Conservation (phyloP, 2,888 invertebrate genomes). For the Hemithea aestivaria region DNA sequence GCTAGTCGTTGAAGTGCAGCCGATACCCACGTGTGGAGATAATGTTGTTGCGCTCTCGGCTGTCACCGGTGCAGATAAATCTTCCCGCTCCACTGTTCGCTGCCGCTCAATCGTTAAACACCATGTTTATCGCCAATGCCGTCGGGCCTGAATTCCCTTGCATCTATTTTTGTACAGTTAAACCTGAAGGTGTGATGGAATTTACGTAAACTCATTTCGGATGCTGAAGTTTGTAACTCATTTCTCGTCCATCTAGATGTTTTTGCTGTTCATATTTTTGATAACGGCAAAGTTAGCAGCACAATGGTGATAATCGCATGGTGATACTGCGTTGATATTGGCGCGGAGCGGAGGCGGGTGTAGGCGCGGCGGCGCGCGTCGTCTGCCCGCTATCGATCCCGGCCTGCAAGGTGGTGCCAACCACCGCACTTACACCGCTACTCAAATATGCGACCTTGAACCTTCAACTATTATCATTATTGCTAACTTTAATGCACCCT, state of each 20-base stretch:
- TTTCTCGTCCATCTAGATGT: too few species aligned
- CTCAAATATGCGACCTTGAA: constrained; percentile 66
- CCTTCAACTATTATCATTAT: constrained; percentile 53
- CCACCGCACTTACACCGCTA: constrained; percentile 52
- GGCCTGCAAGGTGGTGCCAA: constrained; percentile 59
- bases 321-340: constrained; percentile 43
- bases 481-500: constrained; percentile 45
- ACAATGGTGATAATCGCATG: constrained; percentile 51
- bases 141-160: constrained; percentile 22
- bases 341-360: constrained; percentile 43
- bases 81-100: constrained; percentile 37
- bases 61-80: constrained; percentile 48
- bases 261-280: too few species aligned
- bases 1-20: constrained; percentile 27
- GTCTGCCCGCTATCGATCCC: constrained; percentile 70
- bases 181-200: constrained; percentile 4
- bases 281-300: constrained; percentile 24
- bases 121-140: constrained; percentile 34
- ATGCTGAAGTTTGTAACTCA: too few species aligned
- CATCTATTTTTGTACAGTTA: constrained; percentile 12
- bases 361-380: constrained; percentile 64
- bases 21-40: constrained; percentile 47
- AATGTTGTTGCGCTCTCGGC: constrained; percentile 52
- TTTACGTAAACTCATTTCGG: background rate
- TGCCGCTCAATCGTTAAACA: constrained; percentile 42